Evolutionary conservation across 2,888 invertebrate genomes (phyloP).

Genomic region (Drosophila tripunctata): DNA sequence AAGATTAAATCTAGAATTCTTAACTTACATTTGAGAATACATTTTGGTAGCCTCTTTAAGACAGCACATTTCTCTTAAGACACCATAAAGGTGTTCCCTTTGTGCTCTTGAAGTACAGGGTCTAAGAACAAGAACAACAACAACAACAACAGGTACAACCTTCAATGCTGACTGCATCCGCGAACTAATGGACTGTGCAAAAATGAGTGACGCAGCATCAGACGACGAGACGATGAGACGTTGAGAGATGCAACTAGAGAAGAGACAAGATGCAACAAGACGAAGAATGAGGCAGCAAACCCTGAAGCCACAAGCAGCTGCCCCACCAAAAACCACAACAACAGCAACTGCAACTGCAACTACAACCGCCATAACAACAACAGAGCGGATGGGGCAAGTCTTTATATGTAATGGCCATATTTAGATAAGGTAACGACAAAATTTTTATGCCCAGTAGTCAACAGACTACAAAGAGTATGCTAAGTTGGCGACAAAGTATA

Average conservation of each 20-base stretch:
- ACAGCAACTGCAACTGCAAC: constrained; percentile 29
- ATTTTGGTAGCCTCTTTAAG: no score
- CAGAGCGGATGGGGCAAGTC: constrained; percentile 64
- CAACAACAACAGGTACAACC: constrained; percentile 44
- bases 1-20: no score
- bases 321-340: constrained; percentile 23
- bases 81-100: not conserved
- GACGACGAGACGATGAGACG: constrained; percentile 15
- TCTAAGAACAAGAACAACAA: no score
- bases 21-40: no score
- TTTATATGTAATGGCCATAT: constrained; percentile 77
- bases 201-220: constrained; percentile 77
- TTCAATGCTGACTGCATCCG: constrained; percentile 73
- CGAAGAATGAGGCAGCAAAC: constrained; percentile 18
- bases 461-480: not conserved
- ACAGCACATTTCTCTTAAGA: no score
- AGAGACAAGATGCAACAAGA: constrained; percentile 1
- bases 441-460: constrained; percentile 51
- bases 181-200: constrained; percentile 78
- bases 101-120: not conserved
- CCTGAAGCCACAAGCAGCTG: constrained; percentile 55
- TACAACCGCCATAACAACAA: constrained; percentile 7
- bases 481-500: constrained; percentile 6
- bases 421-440: constrained; percentile 77
- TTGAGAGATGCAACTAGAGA: not conserved